Evolutionary conservation across 2,113 vertebrate genomes (phyloP).

Genomic region (Tragulus kanchil): DNA sequence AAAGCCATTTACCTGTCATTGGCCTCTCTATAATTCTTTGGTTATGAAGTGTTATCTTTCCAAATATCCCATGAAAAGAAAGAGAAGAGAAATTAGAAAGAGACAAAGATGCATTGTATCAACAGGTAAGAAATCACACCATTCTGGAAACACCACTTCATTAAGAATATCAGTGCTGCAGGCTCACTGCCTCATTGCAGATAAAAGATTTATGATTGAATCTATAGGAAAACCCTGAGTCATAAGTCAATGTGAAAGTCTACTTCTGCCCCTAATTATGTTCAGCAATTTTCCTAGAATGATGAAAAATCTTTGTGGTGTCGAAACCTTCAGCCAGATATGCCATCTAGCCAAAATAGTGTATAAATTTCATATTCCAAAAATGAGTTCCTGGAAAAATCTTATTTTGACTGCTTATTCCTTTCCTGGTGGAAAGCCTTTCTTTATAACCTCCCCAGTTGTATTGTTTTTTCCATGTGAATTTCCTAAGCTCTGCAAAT

Average conservation of each 20-base stretch:
- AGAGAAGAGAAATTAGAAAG: conserved; percentile 59
- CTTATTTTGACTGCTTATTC: not conserved
- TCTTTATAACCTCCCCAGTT: not conserved
- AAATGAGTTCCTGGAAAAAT: not conserved
- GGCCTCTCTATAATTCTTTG: conserved; percentile 49
- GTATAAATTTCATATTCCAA: conserved; percentile 7
- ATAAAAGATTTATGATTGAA: conserved; percentile 57
- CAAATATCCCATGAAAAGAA: conserved; percentile 55
- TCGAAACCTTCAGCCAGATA: not conserved
- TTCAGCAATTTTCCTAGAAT: not conserved
- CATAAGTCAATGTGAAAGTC: not conserved
- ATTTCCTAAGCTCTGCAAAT: not conserved
- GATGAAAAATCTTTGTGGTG: not conserved
- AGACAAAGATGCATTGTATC: not conserved
- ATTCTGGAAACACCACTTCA: not conserved
- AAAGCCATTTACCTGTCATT: conserved; percentile 67
- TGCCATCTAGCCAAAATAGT: not conserved
- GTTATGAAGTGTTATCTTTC: conserved; percentile 39
- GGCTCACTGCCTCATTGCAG: conserved; percentile 67
- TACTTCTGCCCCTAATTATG: not conserved
- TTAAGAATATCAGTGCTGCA: not conserved
- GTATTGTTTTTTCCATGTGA: not conserved
- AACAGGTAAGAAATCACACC: conserved; percentile 22
- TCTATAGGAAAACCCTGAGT: not conserved
- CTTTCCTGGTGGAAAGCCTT: not conserved